Evolutionary conservation across 2,797 vertebrate genomes (phyloP).

Genomic region (Cebuella pygmaea): DNA sequence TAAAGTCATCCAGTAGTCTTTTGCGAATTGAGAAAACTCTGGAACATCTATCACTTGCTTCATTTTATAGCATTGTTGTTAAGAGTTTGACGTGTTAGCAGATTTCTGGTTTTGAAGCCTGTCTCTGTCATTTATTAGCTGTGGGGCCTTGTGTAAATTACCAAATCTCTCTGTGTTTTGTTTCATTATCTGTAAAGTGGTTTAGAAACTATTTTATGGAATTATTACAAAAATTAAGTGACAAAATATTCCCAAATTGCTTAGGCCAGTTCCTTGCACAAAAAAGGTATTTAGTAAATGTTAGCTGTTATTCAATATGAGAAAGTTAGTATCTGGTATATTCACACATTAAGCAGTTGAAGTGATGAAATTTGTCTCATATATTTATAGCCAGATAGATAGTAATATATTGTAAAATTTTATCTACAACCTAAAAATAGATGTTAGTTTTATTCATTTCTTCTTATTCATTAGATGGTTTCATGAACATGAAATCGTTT

Average conservation of each 20-base stretch:
- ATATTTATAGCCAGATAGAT: not conserved
- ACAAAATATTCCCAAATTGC: not conserved
- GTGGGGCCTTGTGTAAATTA: slow-evolving; percentile 1
- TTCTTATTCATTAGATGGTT: not conserved
- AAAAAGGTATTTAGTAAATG: slow-evolving; percentile 42
- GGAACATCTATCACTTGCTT: not conserved
- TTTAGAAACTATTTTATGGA: not conserved
- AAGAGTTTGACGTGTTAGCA: not conserved
- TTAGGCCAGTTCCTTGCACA: not conserved
- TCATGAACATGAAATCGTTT: slow-evolving; percentile 47
- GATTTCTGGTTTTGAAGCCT: not conserved
- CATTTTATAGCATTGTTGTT: not conserved
- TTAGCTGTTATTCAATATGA: slow-evolving; percentile 2
- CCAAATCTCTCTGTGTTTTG: not conserved
- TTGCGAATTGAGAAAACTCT: slow-evolving; percentile 13
- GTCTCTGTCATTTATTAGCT: slow-evolving; percentile 42
- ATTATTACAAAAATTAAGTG: slow-evolving; percentile 26
- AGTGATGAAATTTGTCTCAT: slow-evolving; percentile 13
- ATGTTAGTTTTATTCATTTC: slow-evolving; percentile 48
- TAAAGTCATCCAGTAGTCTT: not conserved
- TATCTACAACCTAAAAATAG: slow-evolving; percentile 39
- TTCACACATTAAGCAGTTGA: slow-evolving; percentile 20
- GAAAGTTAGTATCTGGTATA: slow-evolving; percentile 34
- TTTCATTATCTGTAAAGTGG: slow-evolving; percentile 1
- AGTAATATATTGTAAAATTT: slow-evolving; percentile 36